A percentile compares a stretch with the other conserved stretches of the same genome.
Evolutionary conservation across 2,113 vertebrate genomes (phyloP).

Genomic region (Saiga tatarica): DNA sequence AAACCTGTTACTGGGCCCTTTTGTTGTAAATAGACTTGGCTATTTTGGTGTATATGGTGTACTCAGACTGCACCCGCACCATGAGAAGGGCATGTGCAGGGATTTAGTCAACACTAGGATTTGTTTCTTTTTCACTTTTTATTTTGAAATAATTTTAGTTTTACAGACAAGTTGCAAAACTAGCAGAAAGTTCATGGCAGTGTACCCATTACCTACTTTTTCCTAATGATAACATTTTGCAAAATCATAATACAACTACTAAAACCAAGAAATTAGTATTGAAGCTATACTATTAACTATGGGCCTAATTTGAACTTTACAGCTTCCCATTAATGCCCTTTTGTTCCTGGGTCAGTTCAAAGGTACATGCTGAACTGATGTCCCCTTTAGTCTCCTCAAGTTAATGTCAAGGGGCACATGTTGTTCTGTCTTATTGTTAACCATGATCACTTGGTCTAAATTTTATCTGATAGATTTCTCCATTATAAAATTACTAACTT

Average conservation of each 20-base stretch:
- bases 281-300: not conserved
- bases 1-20: not conserved
- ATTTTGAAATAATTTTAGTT: conserved; percentile 3
- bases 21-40: not conserved
- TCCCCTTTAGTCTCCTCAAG: not conserved
- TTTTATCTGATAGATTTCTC: not conserved
- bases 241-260: not conserved
- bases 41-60: not conserved
- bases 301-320: not conserved
- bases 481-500: not conserved
- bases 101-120: not conserved
- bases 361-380: not conserved
- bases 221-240: not conserved
- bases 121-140: not conserved
- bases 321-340: not conserved
- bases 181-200: not conserved
- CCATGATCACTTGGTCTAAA: not conserved
- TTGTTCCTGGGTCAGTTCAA: not conserved
- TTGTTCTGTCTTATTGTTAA: not conserved
- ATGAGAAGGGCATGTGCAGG: not conserved
- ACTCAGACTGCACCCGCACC: not conserved
- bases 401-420: not conserved
- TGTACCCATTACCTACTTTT: not conserved
- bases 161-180: not conserved
- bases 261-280: not conserved